A percentile compares a stretch with the other conserved stretches of the same genome.
Conservation (phyloP, 1,140 invertebrate genomes). For the Procambarus clarkii region DNA sequence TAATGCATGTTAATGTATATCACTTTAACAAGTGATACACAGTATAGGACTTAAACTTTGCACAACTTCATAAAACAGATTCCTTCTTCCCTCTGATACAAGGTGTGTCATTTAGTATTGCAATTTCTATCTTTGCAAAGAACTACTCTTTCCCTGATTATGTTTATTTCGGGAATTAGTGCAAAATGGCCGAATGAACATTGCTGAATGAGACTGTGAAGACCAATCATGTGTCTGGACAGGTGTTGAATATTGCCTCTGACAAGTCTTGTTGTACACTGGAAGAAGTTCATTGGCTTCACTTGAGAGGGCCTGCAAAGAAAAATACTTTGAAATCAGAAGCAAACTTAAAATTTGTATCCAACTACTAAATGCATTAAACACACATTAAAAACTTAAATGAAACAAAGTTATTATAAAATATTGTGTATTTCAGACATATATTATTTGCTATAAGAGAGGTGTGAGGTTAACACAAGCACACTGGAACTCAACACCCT, state of each 20-base stretch:
- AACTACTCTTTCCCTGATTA: neutral
- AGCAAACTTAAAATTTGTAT: neutral
- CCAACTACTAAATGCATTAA: neutral
- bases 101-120: neutral
- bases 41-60: neutral
- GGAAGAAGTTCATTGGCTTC: slow-evolving; percentile 97
- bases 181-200: slow-evolving; percentile 69
- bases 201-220: slow-evolving; percentile 68
- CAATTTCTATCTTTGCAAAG: neutral
- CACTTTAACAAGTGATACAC: neutral
- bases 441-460: too few relatives aligned
- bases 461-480: too few relatives aligned
- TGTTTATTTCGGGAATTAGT: slow-evolving; percentile 53
- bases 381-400: too few relatives aligned
- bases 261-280: slow-evolving; percentile 96
- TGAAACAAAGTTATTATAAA: too few relatives aligned
- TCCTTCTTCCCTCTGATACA: neutral
- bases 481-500: too few relatives aligned
- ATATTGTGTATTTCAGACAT: too few relatives aligned
- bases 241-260: slow-evolving; percentile 89
- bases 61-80: neutral
- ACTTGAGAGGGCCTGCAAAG: slow-evolving; percentile 88
- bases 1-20: neutral
- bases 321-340: neutral
- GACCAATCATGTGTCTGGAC: slow-evolving; percentile 91